These are phyloP conservation scores for Theristus sp. DNA, from an alignment of 2,888 invertebrate species.

Conservation along the genomic window DNA sequence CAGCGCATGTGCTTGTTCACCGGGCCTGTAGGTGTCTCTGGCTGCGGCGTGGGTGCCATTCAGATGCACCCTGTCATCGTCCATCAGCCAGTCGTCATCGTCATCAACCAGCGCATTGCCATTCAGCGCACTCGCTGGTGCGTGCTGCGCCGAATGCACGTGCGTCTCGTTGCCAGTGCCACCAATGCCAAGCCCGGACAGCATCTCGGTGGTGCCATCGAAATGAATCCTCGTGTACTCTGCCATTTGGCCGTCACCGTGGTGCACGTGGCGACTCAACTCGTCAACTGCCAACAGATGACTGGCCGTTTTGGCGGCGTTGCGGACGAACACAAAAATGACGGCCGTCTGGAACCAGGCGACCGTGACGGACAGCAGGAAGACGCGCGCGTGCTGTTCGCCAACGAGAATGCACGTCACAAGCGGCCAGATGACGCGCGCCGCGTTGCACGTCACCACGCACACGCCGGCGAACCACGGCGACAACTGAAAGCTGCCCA, in stretches of 20 bases:
- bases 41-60: no score
- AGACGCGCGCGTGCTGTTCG: neutral
- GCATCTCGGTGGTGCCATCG: neutral
- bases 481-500: no score
- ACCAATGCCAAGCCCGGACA: neutral
- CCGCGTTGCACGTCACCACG: neutral
- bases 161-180: neutral
- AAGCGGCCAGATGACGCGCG: neutral
- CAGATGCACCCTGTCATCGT: neutral
- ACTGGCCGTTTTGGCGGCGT: neutral
- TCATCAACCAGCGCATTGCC: neutral
- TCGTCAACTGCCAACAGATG: neutral
- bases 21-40: no score
- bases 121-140: neutral
- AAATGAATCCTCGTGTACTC: constrained; percentile 1
- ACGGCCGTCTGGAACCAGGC: no score
- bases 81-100: neutral
- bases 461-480: neutral
- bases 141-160: neutral
- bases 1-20: neutral
- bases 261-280: neutral
- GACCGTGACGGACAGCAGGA: neutral
- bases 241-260: neutral
- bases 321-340: neutral
- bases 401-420: neutral